Conservation (phyloP, 2,888 invertebrate genomes). For the Andrena haemorrhoa region DNA sequence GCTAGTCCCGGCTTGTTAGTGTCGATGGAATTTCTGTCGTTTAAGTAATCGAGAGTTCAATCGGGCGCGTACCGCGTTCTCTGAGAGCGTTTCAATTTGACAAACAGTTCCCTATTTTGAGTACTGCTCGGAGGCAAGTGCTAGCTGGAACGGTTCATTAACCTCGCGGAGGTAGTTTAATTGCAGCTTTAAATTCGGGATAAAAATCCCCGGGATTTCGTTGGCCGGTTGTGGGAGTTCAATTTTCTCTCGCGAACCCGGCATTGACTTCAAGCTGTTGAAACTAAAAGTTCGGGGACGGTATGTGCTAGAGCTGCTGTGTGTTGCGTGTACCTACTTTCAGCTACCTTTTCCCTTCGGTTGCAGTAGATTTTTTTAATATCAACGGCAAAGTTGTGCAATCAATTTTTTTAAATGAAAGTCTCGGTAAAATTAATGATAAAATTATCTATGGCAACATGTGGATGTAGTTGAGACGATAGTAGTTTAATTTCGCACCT, state of each 20-base stretch:
- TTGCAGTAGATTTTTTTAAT: too few species aligned
- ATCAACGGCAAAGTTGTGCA: too few species aligned
- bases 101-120: neutral
- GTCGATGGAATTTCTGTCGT: neutral
- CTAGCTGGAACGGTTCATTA: constrained; percentile 19
- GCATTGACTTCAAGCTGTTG: neutral
- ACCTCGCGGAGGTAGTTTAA: constrained; percentile 1
- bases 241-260: neutral
- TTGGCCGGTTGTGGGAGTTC: neutral
- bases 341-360: too few species aligned
- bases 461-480: too few species aligned
- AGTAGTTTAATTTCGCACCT: too few species aligned
- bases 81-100: neutral
- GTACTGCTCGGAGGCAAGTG: neutral
- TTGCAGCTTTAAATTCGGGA: neutral
- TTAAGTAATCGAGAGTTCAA: neutral
- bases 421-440: too few species aligned
- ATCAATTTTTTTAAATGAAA: too few species aligned
- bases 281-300: neutral
- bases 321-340: too few species aligned
- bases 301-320: neutral
- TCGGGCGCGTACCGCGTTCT: too few species aligned
- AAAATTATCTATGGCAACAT: too few species aligned
- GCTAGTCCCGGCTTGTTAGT: neutral
- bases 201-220: neutral